Evolutionary conservation across 2,797 vertebrate genomes (phyloP).

Genomic region (Falco cherrug): DNA sequence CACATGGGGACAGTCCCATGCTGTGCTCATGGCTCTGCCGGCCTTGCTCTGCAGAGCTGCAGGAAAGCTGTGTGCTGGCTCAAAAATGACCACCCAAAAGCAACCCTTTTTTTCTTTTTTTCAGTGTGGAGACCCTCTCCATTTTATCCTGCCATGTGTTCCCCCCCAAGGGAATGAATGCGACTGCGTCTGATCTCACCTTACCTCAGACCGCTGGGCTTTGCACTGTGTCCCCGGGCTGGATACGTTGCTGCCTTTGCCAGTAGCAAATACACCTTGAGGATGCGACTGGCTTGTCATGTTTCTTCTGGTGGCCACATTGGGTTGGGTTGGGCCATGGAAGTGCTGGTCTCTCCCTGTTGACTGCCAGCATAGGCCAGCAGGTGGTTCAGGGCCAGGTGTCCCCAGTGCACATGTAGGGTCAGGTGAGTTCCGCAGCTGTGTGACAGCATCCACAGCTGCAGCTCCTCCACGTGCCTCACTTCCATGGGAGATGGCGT

Average conservation of each 20-base stretch:
- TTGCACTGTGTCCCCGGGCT: neutral
- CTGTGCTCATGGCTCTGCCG: neutral
- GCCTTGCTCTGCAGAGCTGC: neutral
- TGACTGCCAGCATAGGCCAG: neutral
- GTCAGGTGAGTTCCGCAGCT: neutral
- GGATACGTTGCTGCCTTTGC: neutral
- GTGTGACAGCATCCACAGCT: neutral
- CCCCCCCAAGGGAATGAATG: neutral
- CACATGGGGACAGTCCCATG: neutral
- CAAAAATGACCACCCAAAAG: neutral
- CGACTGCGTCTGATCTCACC: neutral
- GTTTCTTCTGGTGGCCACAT: neutral
- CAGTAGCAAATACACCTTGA: neutral
- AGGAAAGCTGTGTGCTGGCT: neutral
- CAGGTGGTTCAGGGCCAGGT: neutral
- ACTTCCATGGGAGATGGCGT: rapidly evolving
- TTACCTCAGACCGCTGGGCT: neutral
- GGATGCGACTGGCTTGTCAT: neutral
- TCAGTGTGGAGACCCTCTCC: neutral
- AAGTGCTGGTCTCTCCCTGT: neutral
- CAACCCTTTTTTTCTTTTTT: neutral
- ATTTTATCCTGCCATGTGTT: neutral
- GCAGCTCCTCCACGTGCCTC: neutral
- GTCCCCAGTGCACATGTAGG: neutral
- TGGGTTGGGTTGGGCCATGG: neutral